Evolutionary conservation across 2,113 vertebrate genomes (phyloP).

Genomic region (Polypterus senegalus): DNA sequence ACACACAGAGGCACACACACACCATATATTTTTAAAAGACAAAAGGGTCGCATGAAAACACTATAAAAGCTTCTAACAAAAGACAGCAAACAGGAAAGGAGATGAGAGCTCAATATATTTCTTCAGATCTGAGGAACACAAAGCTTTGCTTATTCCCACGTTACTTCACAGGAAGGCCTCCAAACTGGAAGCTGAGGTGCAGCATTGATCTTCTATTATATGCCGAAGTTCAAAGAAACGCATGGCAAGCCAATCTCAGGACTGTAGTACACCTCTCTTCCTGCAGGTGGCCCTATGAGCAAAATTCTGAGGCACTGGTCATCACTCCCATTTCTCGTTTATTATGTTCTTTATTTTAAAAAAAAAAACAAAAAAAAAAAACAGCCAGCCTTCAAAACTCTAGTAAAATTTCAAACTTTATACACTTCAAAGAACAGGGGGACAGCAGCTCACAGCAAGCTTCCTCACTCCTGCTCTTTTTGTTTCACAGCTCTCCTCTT

Average conservation of each 20-base stretch:
- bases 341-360: neutral
- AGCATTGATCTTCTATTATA: conserved; percentile 22
- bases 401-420: too few relatives aligned
- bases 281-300: conserved; percentile 57
- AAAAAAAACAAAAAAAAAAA: neutral
- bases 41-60: too few relatives aligned
- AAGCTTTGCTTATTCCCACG: neutral
- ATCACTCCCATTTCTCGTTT: neutral
- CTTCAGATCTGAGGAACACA: too few relatives aligned
- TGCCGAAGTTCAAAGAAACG: conserved; percentile 27
- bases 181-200: conserved; percentile 15
- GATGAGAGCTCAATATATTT: too few relatives aligned
- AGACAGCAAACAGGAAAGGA: too few relatives aligned
- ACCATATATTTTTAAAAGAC: too few relatives aligned
- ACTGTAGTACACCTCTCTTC: conserved; percentile 21
- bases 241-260: conserved; percentile 7
- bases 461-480: conserved; percentile 22
- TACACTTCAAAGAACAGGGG: too few relatives aligned
- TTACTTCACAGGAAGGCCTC: conserved; percentile 22
- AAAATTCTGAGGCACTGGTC: conserved; percentile 24
- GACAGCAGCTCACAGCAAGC: too few relatives aligned
- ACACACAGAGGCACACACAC: too few relatives aligned
- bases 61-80: too few relatives aligned
- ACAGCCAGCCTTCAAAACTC: neutral
- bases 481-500: conserved; percentile 18